phyloP scores from a whole-genome alignment of 1,140 invertebrate genomes.

The Cryptotermes secundus region DNA sequence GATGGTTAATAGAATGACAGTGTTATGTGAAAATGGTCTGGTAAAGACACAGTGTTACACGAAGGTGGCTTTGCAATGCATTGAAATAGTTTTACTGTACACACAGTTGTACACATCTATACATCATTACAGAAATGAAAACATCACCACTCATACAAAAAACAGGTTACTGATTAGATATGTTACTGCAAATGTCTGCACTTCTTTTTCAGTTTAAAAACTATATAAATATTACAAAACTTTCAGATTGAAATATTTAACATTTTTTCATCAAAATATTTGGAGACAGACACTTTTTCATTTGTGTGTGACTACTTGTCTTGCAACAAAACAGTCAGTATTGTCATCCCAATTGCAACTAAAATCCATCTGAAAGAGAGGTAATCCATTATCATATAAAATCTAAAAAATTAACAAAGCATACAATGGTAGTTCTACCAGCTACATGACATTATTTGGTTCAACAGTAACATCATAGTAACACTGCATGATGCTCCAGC shows the following conservation, averaged over 20 bases:
- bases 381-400: constrained; percentile 4
- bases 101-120: neutral
- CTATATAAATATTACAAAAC: constrained; percentile 17
- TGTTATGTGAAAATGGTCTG: neutral
- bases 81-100: neutral
- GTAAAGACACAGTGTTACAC: neutral
- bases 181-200: neutral
- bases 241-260: neutral
- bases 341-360: neutral
- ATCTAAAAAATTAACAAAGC: constrained; percentile 15
- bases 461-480: constrained; percentile 1
- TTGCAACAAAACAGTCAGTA: neutral
- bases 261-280: constrained; percentile 20
- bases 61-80: neutral
- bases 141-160: constrained; percentile 3
- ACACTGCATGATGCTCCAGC: neutral
- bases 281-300: neutral
- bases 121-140: constrained; percentile 16
- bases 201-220: constrained; percentile 15
- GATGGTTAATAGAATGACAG: neutral
- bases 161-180: neutral
- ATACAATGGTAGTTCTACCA: neutral
- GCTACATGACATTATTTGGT: neutral
- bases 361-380: neutral
- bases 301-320: neutral